Conservation (phyloP, 2,113 vertebrate species). For the Mirounga angustirostris region DNA sequence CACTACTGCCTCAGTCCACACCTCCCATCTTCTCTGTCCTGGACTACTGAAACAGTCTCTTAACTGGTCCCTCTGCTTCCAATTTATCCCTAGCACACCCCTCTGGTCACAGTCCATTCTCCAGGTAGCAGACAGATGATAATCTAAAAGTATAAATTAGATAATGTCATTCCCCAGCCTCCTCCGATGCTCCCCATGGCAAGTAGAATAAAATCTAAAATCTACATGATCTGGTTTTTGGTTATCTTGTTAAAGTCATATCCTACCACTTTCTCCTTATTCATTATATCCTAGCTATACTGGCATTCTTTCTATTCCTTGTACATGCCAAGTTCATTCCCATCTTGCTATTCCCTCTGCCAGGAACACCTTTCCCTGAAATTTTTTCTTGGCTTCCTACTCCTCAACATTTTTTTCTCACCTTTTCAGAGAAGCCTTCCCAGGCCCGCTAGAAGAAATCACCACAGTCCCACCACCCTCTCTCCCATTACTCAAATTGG, state of each 20-base stretch:
- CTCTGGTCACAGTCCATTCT: background rate
- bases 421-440: background rate
- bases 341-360: background rate
- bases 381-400: background rate
- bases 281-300: background rate
- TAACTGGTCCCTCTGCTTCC: background rate
- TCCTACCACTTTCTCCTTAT: background rate
- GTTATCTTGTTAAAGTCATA: background rate
- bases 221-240: background rate
- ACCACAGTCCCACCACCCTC: background rate
- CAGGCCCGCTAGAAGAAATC: background rate
- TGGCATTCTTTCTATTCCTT: background rate
- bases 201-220: background rate
- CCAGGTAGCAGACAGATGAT: background rate
- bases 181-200: background rate
- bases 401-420: background rate
- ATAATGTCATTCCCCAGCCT: background rate
- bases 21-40: background rate
- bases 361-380: background rate
- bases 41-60: background rate
- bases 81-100: background rate
- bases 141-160: background rate
- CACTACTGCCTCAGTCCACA: too few relatives aligned
- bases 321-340: background rate
- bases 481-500: background rate